These are phyloP conservation scores for Drosophila willistoni DNA, from an alignment of 1,140 invertebrate species.

Conservation along the genomic window DNA sequence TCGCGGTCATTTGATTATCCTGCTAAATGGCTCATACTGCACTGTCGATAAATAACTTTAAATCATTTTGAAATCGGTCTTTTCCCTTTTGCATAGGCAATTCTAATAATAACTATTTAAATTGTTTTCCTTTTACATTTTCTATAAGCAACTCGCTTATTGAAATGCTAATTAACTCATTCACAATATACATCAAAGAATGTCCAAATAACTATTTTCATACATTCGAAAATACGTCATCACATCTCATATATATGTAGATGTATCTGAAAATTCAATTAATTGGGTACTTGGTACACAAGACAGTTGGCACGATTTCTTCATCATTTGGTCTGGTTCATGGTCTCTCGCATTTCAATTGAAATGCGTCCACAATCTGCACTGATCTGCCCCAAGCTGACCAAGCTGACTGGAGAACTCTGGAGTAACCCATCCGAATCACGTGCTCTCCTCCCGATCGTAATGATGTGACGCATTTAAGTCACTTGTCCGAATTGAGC, in stretches of 20 bases:
- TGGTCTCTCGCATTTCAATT: conserved; percentile 14
- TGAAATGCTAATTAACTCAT: too few species aligned
- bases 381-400: conserved; percentile 70
- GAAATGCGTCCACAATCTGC: conserved; percentile 52
- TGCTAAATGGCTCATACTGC: too few species aligned
- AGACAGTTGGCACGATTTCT: conserved; percentile 37
- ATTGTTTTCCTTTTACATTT: too few species aligned
- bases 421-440: conserved; percentile 21
- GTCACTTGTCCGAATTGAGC: background rate
- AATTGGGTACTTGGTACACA: conserved; percentile 55
- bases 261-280: conserved; percentile 25
- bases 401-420: background rate
- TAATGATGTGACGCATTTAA: conserved; percentile 28
- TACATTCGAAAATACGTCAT: background rate
- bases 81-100: too few species aligned
- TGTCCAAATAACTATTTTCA: background rate
- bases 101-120: too few species aligned
- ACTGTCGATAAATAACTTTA: too few species aligned
- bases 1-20: too few species aligned
- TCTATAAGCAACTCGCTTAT: too few species aligned
- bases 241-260: background rate
- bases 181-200: too few species aligned
- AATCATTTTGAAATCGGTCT: too few species aligned
- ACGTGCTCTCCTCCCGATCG: conserved; percentile 14
- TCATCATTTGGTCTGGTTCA: background rate